Evolutionary conservation across 2,113 vertebrate species (phyloP).

Genomic region (Nothobranchius furzeri): DNA sequence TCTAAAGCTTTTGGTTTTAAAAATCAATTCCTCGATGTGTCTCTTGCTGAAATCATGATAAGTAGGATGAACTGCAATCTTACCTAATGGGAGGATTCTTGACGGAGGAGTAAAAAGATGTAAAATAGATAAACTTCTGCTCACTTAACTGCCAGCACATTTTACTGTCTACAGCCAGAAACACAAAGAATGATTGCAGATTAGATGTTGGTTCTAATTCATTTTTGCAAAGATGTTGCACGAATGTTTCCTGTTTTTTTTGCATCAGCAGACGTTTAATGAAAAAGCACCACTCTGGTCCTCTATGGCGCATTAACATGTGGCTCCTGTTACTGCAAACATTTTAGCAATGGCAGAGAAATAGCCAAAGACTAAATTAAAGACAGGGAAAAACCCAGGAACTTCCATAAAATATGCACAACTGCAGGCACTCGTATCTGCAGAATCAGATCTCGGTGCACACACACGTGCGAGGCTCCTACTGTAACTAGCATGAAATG

Average conservation of each 20-base stretch:
- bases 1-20: background rate
- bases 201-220: background rate
- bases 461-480: slow-evolving; percentile 17
- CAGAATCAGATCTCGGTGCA: background rate
- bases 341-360: slow-evolving; percentile 51
- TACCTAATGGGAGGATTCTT: background rate
- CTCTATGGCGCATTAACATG: slow-evolving; percentile 35
- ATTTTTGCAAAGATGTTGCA: too few relatives aligned
- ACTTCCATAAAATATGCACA: slow-evolving; percentile 56
- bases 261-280: too few relatives aligned
- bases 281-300: background rate
- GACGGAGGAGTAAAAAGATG: background rate
- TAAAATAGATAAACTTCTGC: background rate
- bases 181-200: background rate
- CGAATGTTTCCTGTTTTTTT: too few relatives aligned
- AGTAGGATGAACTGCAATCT: background rate
- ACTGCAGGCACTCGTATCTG: background rate
- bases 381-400: slow-evolving; percentile 51
- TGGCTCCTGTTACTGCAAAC: slow-evolving; percentile 59
- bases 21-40: background rate
- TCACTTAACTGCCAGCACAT: slow-evolving; percentile 1
- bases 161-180: background rate
- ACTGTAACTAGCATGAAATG: slow-evolving; percentile 11
- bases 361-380: slow-evolving; percentile 55
- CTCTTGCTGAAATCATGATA: background rate